Conservation (phyloP, 2,888 invertebrate species). For the Endomychus coccineus region DNA sequence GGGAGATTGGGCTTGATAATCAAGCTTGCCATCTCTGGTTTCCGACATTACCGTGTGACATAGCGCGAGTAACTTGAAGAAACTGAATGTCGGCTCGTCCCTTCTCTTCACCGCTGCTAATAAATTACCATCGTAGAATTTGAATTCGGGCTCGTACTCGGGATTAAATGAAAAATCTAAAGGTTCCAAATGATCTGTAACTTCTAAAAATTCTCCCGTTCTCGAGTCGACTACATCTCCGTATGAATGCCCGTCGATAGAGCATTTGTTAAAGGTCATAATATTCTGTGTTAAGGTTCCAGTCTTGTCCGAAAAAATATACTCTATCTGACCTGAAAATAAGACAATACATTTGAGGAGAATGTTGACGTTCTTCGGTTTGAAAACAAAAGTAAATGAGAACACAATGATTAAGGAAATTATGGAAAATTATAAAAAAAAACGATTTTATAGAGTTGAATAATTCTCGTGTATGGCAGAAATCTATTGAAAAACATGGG, state of each 20-base stretch:
- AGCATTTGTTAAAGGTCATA: slow-evolving; percentile 99
- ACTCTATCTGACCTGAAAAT: slow-evolving; percentile 86
- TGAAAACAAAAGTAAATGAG: no score
- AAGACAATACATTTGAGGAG: no score
- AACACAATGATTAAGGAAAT: no score
- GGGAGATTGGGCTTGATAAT: slow-evolving; percentile 95
- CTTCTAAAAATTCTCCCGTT: slow-evolving; percentile 81
- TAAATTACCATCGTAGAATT: slow-evolving; percentile 84
- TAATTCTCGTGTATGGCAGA: no score
- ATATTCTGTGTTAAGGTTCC: slow-evolving; percentile 99
- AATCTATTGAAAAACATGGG: no score
- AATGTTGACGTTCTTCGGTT: no score
- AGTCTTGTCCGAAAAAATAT: slow-evolving; percentile 99
- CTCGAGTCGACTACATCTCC: slow-evolving; percentile 84
- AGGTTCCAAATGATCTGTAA: slow-evolving; percentile 70
- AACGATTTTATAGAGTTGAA: no score
- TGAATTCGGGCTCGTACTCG: slow-evolving; percentile 85
- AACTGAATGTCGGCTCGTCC: slow-evolving; percentile 70
- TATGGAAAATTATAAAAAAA: no score
- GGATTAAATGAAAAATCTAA: slow-evolving; percentile 94
- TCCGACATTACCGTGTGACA: slow-evolving; percentile 99
- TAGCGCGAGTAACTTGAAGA: slow-evolving; percentile 82
- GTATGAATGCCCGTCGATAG: slow-evolving; percentile 85
- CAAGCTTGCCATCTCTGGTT: slow-evolving; percentile 70
- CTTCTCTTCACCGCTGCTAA: slow-evolving; percentile 73